Evolutionary conservation across 2,113 vertebrate species (phyloP).

Genomic region (Protomyctophum bolini): DNA sequence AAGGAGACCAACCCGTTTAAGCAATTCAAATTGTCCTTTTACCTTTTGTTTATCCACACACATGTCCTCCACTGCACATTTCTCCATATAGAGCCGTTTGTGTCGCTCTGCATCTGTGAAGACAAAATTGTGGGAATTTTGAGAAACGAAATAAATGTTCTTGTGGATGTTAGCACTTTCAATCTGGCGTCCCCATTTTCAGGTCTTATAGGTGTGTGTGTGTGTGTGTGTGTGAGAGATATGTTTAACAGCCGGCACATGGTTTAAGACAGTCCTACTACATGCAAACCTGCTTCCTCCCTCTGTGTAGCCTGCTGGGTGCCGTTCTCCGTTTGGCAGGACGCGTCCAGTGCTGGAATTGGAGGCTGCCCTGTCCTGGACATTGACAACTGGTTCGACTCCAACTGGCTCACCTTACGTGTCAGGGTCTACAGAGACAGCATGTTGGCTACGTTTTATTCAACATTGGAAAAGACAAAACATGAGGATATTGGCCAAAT

Average conservation of each 20-base stretch:
- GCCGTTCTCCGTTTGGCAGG: conserved; percentile 44
- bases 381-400: conserved; percentile 16
- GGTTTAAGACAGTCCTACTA: background rate
- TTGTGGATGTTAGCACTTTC: too few species aligned
- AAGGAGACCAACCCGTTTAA: background rate
- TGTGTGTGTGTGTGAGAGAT: too few species aligned
- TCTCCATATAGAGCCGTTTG: conserved; percentile 66
- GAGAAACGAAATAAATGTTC: too few species aligned
- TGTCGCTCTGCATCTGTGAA: conserved; percentile 44
- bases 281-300: conserved; percentile 24
- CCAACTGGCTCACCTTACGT: conserved; percentile 64
- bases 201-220: too few species aligned
- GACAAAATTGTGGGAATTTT: background rate
- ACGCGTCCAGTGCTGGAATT: conserved; percentile 23
- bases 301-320: background rate
- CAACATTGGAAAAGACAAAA: too few species aligned
- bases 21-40: conserved; percentile 13
- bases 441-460: background rate
- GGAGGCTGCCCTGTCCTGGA: background rate
- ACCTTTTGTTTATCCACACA: conserved; percentile 87
- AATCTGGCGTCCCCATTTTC: too few species aligned
- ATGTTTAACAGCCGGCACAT: too few species aligned
- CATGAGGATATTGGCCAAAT: too few species aligned
- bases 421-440: conserved; percentile 57
- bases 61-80: conserved; percentile 72